Percentiles rank a stretch among this genome's conserved stretches.
Conservation (phyloP, 2,888 invertebrate species). For the Eupithecia exiguata region DNA sequence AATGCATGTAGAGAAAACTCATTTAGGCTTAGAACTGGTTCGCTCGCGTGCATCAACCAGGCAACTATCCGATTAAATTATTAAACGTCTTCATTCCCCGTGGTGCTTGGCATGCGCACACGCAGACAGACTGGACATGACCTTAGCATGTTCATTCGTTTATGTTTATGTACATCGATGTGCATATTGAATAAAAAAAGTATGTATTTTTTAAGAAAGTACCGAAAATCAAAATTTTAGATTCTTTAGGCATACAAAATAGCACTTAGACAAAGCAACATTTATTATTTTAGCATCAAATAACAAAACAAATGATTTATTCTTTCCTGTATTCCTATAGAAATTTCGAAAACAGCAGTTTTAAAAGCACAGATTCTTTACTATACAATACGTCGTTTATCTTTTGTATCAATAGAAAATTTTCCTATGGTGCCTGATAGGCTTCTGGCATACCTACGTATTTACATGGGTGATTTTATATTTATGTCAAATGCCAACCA, state of each 20-base stretch:
- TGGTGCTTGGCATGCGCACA: conserved; percentile 78
- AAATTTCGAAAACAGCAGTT: too few species aligned
- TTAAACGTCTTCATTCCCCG: conserved; percentile 82
- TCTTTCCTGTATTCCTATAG: too few species aligned
- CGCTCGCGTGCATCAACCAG: conserved; percentile 72
- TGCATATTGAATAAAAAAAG: conserved; percentile 5
- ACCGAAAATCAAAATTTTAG: too few species aligned
- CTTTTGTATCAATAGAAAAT: neutral
- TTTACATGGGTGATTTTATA: neutral
- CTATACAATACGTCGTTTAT: neutral
- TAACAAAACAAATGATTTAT: too few species aligned
- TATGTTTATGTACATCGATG: conserved; percentile 15
- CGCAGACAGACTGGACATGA: conserved; percentile 70
- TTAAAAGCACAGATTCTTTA: too few species aligned
- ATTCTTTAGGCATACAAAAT: too few species aligned
- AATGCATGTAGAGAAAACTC: conserved; percentile 34
- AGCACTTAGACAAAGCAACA: too few species aligned
- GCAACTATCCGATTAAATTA: conserved; percentile 79
- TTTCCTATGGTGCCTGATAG: neutral
- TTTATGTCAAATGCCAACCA: conserved; percentile 35
- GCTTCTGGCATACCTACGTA: neutral
- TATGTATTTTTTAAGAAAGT: too few species aligned
- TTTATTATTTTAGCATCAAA: too few species aligned
- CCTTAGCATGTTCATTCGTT: conserved; percentile 49
- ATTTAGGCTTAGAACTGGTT: conserved; percentile 49